phyloP scores from a whole-genome alignment of 2,113 vertebrate species.

The Parus major region DNA sequence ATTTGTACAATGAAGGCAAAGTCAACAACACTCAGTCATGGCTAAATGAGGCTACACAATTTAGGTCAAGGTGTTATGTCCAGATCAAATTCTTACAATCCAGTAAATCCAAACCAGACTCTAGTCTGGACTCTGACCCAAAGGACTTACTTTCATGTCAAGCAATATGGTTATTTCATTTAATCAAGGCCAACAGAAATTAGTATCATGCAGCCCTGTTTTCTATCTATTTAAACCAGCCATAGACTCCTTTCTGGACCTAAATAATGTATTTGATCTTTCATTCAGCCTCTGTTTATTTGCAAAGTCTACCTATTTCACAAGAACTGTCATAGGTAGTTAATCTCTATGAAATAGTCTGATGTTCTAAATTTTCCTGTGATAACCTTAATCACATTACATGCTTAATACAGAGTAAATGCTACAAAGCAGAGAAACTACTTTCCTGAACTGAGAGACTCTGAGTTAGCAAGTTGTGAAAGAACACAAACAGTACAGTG shows the following conservation, averaged over 20 bases:
- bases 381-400: not conserved
- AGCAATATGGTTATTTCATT: not conserved
- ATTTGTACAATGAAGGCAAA: not conserved
- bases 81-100: not conserved
- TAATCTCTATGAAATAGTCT: not conserved
- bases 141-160: not conserved
- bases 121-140: not conserved
- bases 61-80: not conserved
- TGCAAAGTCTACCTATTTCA: not conserved
- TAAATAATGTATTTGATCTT: not conserved
- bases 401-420: not conserved
- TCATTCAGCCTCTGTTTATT: not conserved
- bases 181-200: not conserved
- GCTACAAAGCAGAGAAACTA: not conserved
- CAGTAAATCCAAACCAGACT: not conserved
- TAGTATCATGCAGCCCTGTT: not conserved
- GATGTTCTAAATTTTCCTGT: not conserved
- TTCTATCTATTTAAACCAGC: not conserved
- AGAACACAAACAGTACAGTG: not conserved
- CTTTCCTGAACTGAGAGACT: not conserved
- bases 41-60: not conserved
- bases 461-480: not conserved
- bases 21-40: not conserved
- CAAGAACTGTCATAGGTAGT: not conserved
- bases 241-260: not conserved